A percentile compares a stretch with the other conserved stretches of the same genome.
phyloP scores from a whole-genome alignment of 2,888 invertebrate genomes.

The Salpingus planirostris region DNA sequence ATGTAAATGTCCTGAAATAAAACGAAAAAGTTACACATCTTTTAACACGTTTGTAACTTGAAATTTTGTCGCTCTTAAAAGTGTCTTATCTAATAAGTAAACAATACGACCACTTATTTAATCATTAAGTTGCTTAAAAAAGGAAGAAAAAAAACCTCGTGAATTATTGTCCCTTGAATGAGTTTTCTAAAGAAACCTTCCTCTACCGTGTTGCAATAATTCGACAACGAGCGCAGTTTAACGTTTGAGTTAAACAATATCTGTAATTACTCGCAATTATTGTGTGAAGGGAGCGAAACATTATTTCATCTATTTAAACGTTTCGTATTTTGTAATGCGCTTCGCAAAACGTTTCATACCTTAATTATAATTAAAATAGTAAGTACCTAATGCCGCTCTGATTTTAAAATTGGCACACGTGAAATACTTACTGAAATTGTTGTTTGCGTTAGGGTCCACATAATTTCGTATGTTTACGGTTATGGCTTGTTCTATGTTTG shows the following conservation, averaged over 20 bases:
- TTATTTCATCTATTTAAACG: conserved; percentile 20
- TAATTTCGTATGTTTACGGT: conserved; percentile 76
- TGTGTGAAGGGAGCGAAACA: conserved; percentile 20
- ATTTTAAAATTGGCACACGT: too few relatives aligned
- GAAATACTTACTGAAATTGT: too few relatives aligned
- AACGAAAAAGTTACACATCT: conserved; percentile 3
- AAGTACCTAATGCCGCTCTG: too few relatives aligned
- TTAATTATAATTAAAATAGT: too few relatives aligned
- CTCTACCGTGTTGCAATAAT: too few relatives aligned
- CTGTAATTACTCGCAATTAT: conserved; percentile 23
- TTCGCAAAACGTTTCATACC: too few relatives aligned
- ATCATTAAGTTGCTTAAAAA: conserved; percentile 11
- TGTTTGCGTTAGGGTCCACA: too few relatives aligned
- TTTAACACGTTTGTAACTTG: too few relatives aligned
- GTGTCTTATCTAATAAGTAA: conserved; percentile 1
- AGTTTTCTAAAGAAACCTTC: too few relatives aligned
- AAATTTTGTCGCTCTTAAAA: background rate
- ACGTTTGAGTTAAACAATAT: conserved; percentile 20
- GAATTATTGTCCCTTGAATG: too few relatives aligned
- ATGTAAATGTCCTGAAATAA: conserved; percentile 39
- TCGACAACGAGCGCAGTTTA: conserved; percentile 2
- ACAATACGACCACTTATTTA: conserved; percentile 6
- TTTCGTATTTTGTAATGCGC: too few relatives aligned
- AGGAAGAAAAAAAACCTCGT: too few relatives aligned
- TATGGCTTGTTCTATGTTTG: conserved; percentile 76